Evolutionary conservation across 2,113 vertebrate species (phyloP), one percentile per base, ranked within the genome.

Genomic region (Hemichromis elongatus): DNA sequence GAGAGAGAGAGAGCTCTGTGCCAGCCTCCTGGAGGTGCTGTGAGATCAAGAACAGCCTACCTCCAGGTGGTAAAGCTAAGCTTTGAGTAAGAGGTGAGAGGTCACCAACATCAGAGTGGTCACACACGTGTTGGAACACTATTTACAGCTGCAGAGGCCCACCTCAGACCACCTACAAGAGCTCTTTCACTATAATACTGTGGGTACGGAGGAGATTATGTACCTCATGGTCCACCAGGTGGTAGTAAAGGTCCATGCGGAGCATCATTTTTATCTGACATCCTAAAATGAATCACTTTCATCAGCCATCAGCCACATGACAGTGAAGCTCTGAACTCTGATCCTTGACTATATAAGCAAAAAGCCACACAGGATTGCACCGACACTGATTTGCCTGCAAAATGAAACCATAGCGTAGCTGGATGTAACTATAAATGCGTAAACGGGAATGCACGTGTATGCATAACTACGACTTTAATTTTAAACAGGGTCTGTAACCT

Each of bases 101-200:
- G 90, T 93, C 91, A 81, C 86, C 86, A 88, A 90, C 92, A 88
- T 82, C 12, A 7, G 37, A 87, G 93, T 92, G 92, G 90, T 94
- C 92, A 90, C 88, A 93, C 93, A 92, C 91, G 87, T 94, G 92
- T 94, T 91, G 92, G 88, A 93, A 85, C 90, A 90, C 66, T 94
- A 92, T 95, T 94, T 93, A 93, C 95, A 95, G 94, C 92, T 85
- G 89, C 59, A 90, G 89, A 92, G 95, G 93, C 84, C 91, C 90
- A 88, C 75, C 88, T 85, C 53, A 66, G 94, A 95, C 93, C 95
- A 93, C 95, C 95, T 94, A 89, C 86, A 75, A 77, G 52, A 83
- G 79, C 54, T 85, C 30, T 12, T 78, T 61, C 42, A 37, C 45
- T 18, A 30, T 59, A 55, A 9, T 80, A 47, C 61, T 42, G 68